phyloP scores from a whole-genome alignment of 2,797 vertebrate genomes.

The Spheniscus humboldti region DNA sequence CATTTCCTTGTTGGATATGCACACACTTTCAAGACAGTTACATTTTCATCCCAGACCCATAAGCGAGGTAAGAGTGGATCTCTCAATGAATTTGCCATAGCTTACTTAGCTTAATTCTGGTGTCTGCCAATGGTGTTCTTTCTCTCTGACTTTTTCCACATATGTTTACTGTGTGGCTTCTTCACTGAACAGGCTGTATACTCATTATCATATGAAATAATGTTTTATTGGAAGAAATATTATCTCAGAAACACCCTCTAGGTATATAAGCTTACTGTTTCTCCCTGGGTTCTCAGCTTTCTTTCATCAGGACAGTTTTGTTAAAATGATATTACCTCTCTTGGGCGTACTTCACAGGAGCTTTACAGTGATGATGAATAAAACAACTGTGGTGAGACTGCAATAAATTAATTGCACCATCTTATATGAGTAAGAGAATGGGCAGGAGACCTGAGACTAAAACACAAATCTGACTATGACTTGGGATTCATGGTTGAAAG shows the following conservation, averaged over 20 bases:
- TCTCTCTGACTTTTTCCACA: background rate
- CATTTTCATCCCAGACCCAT: background rate
- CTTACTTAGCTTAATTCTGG: background rate
- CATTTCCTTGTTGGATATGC: background rate
- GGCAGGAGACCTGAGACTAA: slow-evolving; percentile 37
- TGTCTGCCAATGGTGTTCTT: background rate
- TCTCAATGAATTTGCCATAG: background rate
- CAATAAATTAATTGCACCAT: slow-evolving; percentile 66
- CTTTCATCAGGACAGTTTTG: slow-evolving; percentile 60
- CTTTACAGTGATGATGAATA: slow-evolving; percentile 64
- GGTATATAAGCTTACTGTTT: background rate
- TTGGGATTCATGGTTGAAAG: background rate
- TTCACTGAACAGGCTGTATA: background rate
- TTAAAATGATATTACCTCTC: slow-evolving; percentile 68
- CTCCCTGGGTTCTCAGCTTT: slow-evolving; percentile 42
- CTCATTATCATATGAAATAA: background rate
- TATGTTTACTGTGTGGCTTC: background rate
- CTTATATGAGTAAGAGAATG: slow-evolving; percentile 56
- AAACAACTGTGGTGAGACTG: slow-evolving; percentile 69
- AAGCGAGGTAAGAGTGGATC: background rate
- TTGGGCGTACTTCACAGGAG: slow-evolving; percentile 35
- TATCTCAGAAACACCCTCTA: background rate
- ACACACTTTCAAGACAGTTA: background rate
- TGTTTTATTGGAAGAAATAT: slow-evolving; percentile 36
- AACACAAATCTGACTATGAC: slow-evolving; percentile 29